Base-by-base conservation (phyloP, 2,888 invertebrate genomes). In the Megastigmus dorsalis region DNA sequence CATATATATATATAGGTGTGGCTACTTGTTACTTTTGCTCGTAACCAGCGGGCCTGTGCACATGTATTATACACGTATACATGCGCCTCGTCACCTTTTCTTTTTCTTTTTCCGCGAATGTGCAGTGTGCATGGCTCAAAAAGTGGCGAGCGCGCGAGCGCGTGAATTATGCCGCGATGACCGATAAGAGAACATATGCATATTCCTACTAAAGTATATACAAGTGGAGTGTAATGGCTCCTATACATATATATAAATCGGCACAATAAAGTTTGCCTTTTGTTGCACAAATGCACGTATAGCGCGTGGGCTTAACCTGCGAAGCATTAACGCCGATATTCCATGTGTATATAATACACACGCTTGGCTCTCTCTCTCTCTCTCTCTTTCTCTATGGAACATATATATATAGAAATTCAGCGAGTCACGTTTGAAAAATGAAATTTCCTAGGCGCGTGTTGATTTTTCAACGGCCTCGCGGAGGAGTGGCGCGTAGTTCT, bases 341-440 rank as follows among this genome's bases (percentile, higher is more conserved):
- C n/a, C n/a, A n/a, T n/a, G n/a, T n/a, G n/a, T n/a, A n/a, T n/a
- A n/a, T n/a, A n/a, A n/a, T n/a, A n/a, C n/a, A n/a, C n/a, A n/a
- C n/a, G n/a, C n/a, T n/a, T n/a, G n/a, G n/a, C n/a, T n/a, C n/a
- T n/a, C n/a, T n/a, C n/a, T n/a, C n/a, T n/a, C n/a, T n/a, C n/a
- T n/a, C n/a, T n/a, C n/a, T n/a, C n/a, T n/a, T n/a, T n/a, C n/a
- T n/a, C n/a, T n/a, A n/a, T n/a, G n/a, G n/a, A n/a, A n/a, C n/a
- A n/a, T n/a, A n/a, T n/a, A n/a, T n/a, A n/a, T n/a, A n/a, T n/a
- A n/a, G n/a, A 60, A 63, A 68, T 48, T 41, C 33, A 30, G 67
- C n/a, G 23, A 74, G 68, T 74, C 68, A 74, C 33, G 62, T 28
- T 57, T 23, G 52, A 28, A 67, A 36, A 36, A 38, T 36, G 23